Conservation (phyloP, 1,140 invertebrate genomes). For the Lepeophtheirus salmonis region DNA sequence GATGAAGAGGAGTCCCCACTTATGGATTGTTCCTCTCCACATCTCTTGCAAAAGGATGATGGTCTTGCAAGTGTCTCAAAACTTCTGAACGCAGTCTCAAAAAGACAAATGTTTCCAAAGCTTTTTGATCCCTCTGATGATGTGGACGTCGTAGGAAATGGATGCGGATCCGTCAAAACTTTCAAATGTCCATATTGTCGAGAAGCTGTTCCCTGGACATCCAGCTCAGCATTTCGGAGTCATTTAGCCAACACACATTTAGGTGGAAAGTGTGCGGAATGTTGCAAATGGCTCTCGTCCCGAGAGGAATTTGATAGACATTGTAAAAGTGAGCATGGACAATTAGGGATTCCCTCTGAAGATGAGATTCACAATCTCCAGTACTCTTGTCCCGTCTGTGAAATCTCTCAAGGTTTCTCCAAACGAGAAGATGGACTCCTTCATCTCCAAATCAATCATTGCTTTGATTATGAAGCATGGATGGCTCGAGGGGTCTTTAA, state of each 20-base stretch:
- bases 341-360: neutral
- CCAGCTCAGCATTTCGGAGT: neutral
- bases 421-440: neutral
- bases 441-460: neutral
- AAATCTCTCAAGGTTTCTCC: neutral
- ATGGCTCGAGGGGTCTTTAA: neutral
- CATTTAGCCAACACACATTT: neutral
- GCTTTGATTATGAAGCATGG: neutral
- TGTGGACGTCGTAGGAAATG: too few relatives aligned
- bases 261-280: neutral
- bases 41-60: constrained; percentile 20
- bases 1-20: constrained; percentile 33
- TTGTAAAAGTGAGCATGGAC: neutral
- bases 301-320: neutral
- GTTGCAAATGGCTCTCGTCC: neutral
- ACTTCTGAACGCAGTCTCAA: neutral
- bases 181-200: neutral
- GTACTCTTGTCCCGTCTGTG: neutral
- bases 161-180: neutral
- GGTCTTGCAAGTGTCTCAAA: constrained; percentile 16
- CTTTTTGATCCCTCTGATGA: neutral
- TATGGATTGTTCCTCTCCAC: too few relatives aligned
- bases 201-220: neutral
- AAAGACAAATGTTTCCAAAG: neutral
- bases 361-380: neutral